A percentile compares a stretch with the other conserved stretches of the same genome.
These are phyloP conservation scores for Drosophila grimshawi DNA, from an alignment of 1,140 invertebrate genomes.

Conservation along the genomic window DNA sequence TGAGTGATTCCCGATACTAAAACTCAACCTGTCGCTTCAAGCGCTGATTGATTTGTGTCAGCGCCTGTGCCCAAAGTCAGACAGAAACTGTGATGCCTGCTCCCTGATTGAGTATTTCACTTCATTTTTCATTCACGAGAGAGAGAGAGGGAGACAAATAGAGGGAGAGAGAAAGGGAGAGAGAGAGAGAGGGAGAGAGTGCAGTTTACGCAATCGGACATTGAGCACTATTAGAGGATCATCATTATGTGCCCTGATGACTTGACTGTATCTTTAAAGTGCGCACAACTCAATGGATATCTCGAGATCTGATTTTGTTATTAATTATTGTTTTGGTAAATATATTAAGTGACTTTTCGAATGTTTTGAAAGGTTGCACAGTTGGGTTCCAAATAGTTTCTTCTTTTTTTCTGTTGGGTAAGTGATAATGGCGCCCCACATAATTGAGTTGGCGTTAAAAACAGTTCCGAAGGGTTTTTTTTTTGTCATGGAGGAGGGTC, in stretches of 20 bases:
- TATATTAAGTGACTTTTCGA: constrained; percentile 15
- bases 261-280: constrained; percentile 31
- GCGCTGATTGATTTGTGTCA: constrained; percentile 61
- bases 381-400: constrained; percentile 10
- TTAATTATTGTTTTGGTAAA: constrained; percentile 52
- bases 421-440: constrained; percentile 16
- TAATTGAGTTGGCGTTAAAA: neutral
- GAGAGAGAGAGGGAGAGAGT: too few relatives aligned
- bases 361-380: constrained; percentile 38
- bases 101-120: constrained; percentile 30
- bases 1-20: too few relatives aligned
- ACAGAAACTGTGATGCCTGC: constrained; percentile 31
- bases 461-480: too few relatives aligned
- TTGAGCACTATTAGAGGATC: constrained; percentile 32
- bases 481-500: neutral
- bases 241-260: constrained; percentile 46
- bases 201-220: constrained; percentile 34
- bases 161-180: too few relatives aligned
- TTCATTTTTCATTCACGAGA: constrained; percentile 54
- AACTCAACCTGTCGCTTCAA: neutral
- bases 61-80: constrained; percentile 29
- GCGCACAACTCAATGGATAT: neutral
- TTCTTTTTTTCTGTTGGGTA: neutral
- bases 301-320: constrained; percentile 25
- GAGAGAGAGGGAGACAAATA: too few relatives aligned